Evolutionary conservation across 2,113 vertebrate species (phyloP), one percentile per base, ranked within the genome.

Genomic region (Lonchura striata): DNA sequence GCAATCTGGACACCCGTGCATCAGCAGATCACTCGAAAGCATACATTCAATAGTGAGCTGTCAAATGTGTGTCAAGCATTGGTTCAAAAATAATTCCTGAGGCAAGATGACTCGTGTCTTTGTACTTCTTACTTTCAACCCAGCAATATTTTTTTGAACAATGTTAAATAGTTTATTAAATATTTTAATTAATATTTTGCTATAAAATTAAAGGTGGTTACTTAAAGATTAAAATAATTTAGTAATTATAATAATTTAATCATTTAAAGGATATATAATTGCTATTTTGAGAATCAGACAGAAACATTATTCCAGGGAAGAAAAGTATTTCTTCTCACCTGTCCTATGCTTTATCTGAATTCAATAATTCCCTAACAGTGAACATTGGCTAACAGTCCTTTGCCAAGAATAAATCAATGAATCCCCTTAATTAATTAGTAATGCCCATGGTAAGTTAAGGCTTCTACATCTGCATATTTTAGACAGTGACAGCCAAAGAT

Each of bases 361-460:
- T 95, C 92, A 97, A 6, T 95, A 78, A 94, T 76, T 94, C 7
- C 42, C 56, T 68, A 78, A 42, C 47, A 79, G 30, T 87, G 41
- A 89, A 83, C 39, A 88, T 44, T 80, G 72, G 56, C 50, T 89
- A 85, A 80, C 66, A 52, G 63, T 64, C 64, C 44, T 80, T 50
- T 80, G 63, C 71, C 91, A 94, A 79, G 74, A 92, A 82, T 61
- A 94, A 94, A 91, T 88, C 95, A 88, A 52, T 84, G 49, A 82
- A 81, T 71, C 54, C 64, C 61, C 66, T 92, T 94, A 95, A 94
- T 94, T 95, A 96, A 80, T 70, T 37, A 50, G 91, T 69, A 91
- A 95, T 68, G 46, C 8, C 27, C 37, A 66, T 25, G 42, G 31
- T 79, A 95, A 82, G 22, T 86, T 86, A 84, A 69, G n/a, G 47